Percentiles rank a stretch among this genome's conserved stretches.
Evolutionary conservation across 2,888 invertebrate genomes (phyloP).

Genomic region (Ceratothoa steindachneri): DNA sequence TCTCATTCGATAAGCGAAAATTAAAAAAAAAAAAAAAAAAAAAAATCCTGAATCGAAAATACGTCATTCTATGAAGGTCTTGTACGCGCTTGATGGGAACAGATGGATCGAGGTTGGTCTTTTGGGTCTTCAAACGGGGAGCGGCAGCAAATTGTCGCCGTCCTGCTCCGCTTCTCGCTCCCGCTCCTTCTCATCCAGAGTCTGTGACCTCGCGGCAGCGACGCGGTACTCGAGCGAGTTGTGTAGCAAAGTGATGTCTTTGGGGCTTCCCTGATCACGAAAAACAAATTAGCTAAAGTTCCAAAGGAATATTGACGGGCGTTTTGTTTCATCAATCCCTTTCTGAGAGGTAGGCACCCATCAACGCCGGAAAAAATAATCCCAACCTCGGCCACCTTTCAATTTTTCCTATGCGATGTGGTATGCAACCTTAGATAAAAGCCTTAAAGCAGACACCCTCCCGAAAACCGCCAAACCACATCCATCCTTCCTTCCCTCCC

Average conservation of each 20-base stretch:
- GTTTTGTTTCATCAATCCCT: not conserved
- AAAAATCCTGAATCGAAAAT: no score
- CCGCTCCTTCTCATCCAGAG: not conserved
- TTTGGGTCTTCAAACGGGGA: not conserved
- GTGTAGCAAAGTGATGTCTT: constrained; percentile 42
- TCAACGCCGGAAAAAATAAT: not conserved
- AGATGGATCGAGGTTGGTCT: no score
- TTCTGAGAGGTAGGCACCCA: not conserved
- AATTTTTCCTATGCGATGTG: no score
- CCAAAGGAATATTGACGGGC: not conserved
- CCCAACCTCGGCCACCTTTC: no score
- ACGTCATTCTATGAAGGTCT: no score
- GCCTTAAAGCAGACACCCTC: no score
- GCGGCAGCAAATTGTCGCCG: not conserved
- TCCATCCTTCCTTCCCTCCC: no score
- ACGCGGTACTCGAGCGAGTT: constrained; percentile 45
- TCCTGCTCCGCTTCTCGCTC: not conserved
- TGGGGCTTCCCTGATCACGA: constrained; percentile 34
- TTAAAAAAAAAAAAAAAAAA: no score
- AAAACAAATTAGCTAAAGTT: not conserved
- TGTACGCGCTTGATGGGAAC: no score
- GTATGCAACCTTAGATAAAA: no score
- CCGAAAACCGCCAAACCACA: no score
- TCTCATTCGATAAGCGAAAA: no score
- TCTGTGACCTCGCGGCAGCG: constrained; percentile 17